Conservation (phyloP, 37 sponge, comb jelly and placozoan species). For the Crambe crambe region DNA sequence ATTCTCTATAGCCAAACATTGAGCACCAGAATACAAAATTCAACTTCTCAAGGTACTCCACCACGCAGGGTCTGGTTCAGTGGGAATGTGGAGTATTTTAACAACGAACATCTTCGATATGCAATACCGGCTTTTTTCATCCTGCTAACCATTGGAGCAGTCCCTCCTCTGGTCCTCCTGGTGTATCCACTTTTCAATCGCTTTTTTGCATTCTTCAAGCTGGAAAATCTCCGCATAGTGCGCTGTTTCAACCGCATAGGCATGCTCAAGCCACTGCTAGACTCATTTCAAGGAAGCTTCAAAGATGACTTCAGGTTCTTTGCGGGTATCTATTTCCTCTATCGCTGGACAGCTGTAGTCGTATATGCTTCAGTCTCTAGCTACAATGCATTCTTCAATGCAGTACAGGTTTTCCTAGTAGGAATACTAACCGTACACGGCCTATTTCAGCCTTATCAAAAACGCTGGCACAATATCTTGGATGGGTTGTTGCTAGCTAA, state of each 20-base stretch:
- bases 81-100: constrained; percentile 34
- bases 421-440: constrained; percentile 24
- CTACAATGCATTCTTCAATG: not conserved
- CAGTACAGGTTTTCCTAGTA: not conserved
- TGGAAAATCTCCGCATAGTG: constrained; percentile 7
- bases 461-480: constrained; percentile 32
- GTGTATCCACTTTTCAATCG: constrained; percentile 27
- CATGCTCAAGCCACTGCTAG: constrained; percentile 53
- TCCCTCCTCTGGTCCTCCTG: constrained; percentile 37
- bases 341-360: constrained; percentile 3
- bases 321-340: constrained; percentile 60
- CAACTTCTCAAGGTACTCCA: not conserved
- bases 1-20: constrained; percentile 10
- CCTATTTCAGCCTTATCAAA: constrained; percentile 50
- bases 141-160: constrained; percentile 1
- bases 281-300: constrained; percentile 47
- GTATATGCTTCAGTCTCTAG: not conserved
- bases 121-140: constrained; percentile 49
- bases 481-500: constrained; percentile 39
- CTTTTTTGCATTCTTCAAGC: not conserved
- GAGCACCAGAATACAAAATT: not conserved
- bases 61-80: not conserved
- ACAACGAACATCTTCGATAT: constrained; percentile 41
- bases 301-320: constrained; percentile 51
- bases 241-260: not conserved